A percentile compares a stretch with the other conserved stretches of the same genome.
phyloP scores from a whole-genome alignment of 1,140 invertebrate genomes.

The Zaprionus ghesquierei region DNA sequence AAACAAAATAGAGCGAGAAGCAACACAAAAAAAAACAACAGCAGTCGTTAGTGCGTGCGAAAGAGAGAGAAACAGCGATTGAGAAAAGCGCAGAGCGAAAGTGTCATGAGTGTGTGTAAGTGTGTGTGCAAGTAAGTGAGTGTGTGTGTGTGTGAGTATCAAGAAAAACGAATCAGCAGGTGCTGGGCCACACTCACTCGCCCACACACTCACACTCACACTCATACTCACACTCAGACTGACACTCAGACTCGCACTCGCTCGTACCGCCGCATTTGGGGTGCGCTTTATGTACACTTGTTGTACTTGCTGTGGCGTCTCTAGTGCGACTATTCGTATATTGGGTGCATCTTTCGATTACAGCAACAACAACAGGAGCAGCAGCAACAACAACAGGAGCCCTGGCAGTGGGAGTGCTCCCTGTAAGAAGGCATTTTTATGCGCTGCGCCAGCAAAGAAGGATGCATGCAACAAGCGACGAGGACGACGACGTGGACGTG shows the following conservation, averaged over 20 bases:
- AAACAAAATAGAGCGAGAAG: neutral
- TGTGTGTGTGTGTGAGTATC: constrained; percentile 43
- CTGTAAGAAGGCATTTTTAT: constrained; percentile 80
- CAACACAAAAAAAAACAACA: neutral
- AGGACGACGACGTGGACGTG: constrained; percentile 24
- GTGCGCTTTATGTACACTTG: constrained; percentile 21
- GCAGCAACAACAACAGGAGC: constrained; percentile 45
- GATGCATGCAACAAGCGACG: constrained; percentile 74
- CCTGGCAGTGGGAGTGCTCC: neutral
- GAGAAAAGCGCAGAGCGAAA: constrained; percentile 35
- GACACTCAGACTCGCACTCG: neutral
- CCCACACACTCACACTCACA: constrained; percentile 1
- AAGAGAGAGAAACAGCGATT: constrained; percentile 1
- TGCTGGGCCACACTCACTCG: constrained; percentile 63
- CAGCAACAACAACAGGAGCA: constrained; percentile 58
- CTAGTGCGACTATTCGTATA: constrained; percentile 29
- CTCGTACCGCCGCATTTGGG: constrained; percentile 38
- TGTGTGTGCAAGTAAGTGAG: constrained; percentile 8
- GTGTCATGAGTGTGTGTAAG: constrained; percentile 17
- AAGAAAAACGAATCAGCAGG: constrained; percentile 67
- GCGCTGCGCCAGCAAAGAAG: constrained; percentile 50
- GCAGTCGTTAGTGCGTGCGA: neutral
- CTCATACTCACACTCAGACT: constrained; percentile 8
- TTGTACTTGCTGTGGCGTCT: constrained; percentile 28
- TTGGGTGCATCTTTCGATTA: constrained; percentile 76